phyloP scores from a whole-genome alignment of 2,888 invertebrate genomes.

The Drosophila flavopinicola region DNA sequence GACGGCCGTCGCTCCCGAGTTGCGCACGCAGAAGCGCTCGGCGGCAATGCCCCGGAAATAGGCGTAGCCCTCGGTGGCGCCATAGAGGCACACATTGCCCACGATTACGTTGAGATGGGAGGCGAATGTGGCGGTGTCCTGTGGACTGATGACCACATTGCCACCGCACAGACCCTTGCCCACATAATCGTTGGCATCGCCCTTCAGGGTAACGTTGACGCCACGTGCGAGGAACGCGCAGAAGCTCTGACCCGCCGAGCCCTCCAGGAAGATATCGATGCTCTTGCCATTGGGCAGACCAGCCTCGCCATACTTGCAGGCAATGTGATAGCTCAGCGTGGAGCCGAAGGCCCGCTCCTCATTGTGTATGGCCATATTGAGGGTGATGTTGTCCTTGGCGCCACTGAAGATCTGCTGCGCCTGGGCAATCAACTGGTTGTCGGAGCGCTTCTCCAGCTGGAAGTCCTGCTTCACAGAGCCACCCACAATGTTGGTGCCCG shows the following conservation, averaged over 20 bases:
- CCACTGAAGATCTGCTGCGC: slow-evolving; percentile 91
- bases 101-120: slow-evolving; percentile 98
- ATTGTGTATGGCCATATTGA: slow-evolving; percentile 93
- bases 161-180: slow-evolving; percentile 98
- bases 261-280: slow-evolving; percentile 92
- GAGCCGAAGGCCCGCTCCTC: slow-evolving; percentile 96
- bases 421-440: slow-evolving; percentile 92
- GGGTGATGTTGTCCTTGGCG: slow-evolving; percentile 87
- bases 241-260: slow-evolving; percentile 99
- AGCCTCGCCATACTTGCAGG: slow-evolving; percentile 94
- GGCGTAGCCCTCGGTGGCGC: slow-evolving; percentile 96
- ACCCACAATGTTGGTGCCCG: slow-evolving; percentile 94
- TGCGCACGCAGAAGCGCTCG: slow-evolving; percentile 98
- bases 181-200: slow-evolving; percentile 99
- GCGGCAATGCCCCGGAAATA: slow-evolving; percentile 98
- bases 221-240: slow-evolving; percentile 98
- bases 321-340: slow-evolving; percentile 97
- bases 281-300: slow-evolving; percentile 92
- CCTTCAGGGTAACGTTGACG: slow-evolving; percentile 94
- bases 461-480: slow-evolving; percentile 94
- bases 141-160: slow-evolving; percentile 95
- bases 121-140: slow-evolving; percentile 92
- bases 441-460: slow-evolving; percentile 92
- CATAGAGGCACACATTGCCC: slow-evolving; percentile 99
- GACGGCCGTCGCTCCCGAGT: slow-evolving; percentile 97